These are phyloP conservation scores for Ascidia mentula DNA, from an alignment of 23 tunicate genomes.

Conservation along the genomic window DNA sequence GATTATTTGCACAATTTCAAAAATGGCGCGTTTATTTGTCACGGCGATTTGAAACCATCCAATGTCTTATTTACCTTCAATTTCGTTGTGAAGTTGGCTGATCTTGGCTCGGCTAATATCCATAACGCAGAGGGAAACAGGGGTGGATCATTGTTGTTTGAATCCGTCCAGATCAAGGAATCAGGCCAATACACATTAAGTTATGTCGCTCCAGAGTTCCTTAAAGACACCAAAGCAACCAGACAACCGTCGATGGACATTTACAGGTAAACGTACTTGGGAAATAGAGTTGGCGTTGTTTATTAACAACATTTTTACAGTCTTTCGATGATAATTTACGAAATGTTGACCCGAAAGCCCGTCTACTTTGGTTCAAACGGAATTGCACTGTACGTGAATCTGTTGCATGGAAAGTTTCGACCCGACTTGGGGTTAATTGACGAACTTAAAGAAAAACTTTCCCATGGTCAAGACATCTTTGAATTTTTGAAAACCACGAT, in stretches of 20 bases:
- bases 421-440: background rate
- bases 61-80: background rate
- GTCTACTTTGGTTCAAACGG: background rate
- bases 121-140: constrained; percentile 2
- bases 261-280: too few species aligned
- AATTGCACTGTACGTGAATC: background rate
- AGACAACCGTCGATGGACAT: background rate
- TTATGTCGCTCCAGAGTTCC: background rate
- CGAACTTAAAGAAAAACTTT: background rate
- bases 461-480: background rate
- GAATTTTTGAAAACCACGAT: background rate
- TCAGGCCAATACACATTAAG: background rate
- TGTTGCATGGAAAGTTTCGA: background rate
- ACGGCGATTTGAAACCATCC: background rate
- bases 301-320: background rate
- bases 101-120: background rate
- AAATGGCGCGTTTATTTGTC: background rate
- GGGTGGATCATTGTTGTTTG: background rate
- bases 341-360: background rate
- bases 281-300: too few species aligned
- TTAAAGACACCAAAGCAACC: background rate
- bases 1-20: background rate
- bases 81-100: background rate
- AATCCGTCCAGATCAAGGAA: background rate
- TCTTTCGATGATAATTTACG: background rate